Evolutionary conservation across 1,140 invertebrate genomes (phyloP).

Genomic region (Scaptomyza montana): DNA sequence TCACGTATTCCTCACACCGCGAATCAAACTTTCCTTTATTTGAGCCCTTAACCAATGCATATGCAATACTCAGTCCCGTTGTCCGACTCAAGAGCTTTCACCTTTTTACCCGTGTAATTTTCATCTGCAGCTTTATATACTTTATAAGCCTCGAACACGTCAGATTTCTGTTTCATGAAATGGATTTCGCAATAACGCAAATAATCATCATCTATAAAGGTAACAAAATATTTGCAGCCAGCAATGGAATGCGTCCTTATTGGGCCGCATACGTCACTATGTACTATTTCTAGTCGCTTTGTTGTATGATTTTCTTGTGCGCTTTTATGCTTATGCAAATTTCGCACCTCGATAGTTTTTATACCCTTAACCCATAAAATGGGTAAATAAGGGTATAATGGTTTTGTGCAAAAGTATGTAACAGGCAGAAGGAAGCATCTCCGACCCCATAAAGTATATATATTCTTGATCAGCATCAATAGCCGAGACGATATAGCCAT

Average conservation of each 20-base stretch:
- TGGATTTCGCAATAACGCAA: background rate
- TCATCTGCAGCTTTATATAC: background rate
- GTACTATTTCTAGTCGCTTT: no score
- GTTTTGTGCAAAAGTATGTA: no score
- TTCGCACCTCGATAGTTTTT: background rate
- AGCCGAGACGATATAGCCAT: no score
- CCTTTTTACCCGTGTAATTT: background rate
- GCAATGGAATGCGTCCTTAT: background rate
- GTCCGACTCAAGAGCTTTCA: background rate
- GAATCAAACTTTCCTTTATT: no score
- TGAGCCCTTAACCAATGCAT: no score
- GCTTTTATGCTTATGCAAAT: constrained; percentile 1
- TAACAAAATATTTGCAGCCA: constrained; percentile 2
- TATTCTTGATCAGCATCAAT: no score
- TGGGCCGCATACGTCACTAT: background rate
- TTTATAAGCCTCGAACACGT: background rate
- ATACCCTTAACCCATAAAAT: no score
- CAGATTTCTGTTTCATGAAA: background rate
- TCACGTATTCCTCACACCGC: no score
- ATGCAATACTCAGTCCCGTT: background rate
- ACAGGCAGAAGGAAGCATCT: no score
- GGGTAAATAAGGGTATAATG: no score
- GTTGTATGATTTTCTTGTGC: background rate
- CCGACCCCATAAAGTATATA: no score
- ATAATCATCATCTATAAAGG: background rate